Evolutionary conservation across 2,888 invertebrate genomes (phyloP).

Genomic region (Drosophila eohydei): DNA sequence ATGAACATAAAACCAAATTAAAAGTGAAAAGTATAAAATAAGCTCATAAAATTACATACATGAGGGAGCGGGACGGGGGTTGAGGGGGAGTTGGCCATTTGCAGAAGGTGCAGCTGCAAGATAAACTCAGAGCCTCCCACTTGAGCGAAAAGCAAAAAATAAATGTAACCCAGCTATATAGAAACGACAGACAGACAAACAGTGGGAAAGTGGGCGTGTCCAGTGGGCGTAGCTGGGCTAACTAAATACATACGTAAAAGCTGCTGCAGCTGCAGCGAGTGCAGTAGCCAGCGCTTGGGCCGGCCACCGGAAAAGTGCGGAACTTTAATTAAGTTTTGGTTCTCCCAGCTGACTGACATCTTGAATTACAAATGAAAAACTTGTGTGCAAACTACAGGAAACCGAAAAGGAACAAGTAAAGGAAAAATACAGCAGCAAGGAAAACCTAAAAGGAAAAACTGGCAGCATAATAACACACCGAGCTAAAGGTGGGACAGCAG

Average conservation of each 20-base stretch:
- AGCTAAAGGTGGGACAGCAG: constrained; percentile 72
- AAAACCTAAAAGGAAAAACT: constrained; percentile 45
- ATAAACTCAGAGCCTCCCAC: constrained; percentile 41
- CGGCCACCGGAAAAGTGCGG: constrained; percentile 72
- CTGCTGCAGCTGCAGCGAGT: constrained; percentile 24
- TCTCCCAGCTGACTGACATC: constrained; percentile 83
- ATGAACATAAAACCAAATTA: constrained; percentile 66
- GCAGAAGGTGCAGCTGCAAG: constrained; percentile 65
- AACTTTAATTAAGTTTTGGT: constrained; percentile 83
- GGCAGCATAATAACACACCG: constrained; percentile 74
- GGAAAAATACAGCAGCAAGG: constrained; percentile 26
- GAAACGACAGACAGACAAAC: constrained; percentile 16
- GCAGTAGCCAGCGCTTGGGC: constrained; percentile 12
- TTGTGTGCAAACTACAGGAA: constrained; percentile 75
- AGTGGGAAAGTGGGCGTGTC: constrained; percentile 33
- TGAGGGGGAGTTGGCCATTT: constrained; percentile 38
- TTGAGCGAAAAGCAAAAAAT: neutral
- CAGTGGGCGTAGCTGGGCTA: constrained; percentile 30
- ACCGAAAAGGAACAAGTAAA: constrained; percentile 38
- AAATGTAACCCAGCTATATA: constrained; percentile 15
- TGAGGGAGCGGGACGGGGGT: neutral
- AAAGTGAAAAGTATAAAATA: constrained; percentile 74
- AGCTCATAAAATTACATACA: constrained; percentile 70
- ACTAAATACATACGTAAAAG: constrained; percentile 51
- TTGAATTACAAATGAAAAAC: constrained; percentile 83